These are phyloP conservation scores for Morpho helenor DNA, from an alignment of 2,888 invertebrate species.

Conservation along the genomic window DNA sequence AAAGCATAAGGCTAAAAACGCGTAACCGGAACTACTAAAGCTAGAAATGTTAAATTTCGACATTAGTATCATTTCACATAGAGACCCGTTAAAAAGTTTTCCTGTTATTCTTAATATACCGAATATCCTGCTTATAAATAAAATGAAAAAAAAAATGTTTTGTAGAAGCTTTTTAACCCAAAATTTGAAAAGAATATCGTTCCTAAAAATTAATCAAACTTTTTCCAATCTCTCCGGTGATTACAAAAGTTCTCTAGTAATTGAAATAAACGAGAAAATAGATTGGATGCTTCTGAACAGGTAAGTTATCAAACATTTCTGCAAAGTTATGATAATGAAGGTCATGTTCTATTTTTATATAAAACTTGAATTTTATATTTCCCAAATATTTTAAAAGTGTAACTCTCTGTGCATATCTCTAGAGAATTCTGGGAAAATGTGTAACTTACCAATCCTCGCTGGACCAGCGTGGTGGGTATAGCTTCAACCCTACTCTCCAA, in stretches of 20 bases:
- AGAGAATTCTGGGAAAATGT: no score
- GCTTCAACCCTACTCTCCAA: no score
- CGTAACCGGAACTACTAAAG: no score
- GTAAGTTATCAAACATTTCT: neutral
- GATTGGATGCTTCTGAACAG: conserved; percentile 2
- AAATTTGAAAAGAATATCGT: neutral
- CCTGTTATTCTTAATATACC: no score
- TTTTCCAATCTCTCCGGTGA: conserved; percentile 9
- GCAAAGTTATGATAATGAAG: neutral
- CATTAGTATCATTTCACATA: no score
- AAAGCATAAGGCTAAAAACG: no score
- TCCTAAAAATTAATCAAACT: conserved; percentile 7
- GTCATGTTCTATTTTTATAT: no score
- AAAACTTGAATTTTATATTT: no score
- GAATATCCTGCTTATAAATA: neutral
- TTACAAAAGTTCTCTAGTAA: conserved; percentile 11
- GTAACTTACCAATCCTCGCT: no score
- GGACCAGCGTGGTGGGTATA: no score
- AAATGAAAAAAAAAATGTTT: neutral
- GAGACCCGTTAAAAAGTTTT: no score
- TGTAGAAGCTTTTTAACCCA: neutral
- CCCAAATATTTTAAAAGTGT: neutral
- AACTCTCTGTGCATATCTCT: neutral
- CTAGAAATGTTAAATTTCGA: no score
- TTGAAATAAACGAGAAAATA: conserved; percentile 6